These are phyloP conservation scores for Siderastrea radians DNA, from an alignment of 92 coral and sea anemone genomes.

Conservation along the genomic window DNA sequence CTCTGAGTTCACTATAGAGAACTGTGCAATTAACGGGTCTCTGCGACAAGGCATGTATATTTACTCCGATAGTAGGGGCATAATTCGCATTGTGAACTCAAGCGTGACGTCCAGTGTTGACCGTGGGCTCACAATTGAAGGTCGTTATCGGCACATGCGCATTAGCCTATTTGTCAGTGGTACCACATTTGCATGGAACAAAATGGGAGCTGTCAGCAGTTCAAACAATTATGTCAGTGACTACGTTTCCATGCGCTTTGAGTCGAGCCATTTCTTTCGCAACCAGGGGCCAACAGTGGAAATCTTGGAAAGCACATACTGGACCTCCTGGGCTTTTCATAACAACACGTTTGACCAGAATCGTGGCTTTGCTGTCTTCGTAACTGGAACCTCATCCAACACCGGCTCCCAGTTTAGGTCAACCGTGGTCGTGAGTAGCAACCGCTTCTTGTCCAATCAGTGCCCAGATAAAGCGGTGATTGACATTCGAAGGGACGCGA, in stretches of 20 bases:
- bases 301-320: neutral
- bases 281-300: conserved; percentile 59
- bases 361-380: conserved; percentile 33
- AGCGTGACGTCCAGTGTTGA: conserved; percentile 52
- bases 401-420: neutral
- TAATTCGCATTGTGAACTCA: conserved; percentile 54
- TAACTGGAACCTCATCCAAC: neutral
- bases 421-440: conserved; percentile 2
- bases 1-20: conserved; percentile 2
- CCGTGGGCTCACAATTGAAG: conserved; percentile 44
- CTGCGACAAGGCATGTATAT: conserved; percentile 32
- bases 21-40: conserved; percentile 53
- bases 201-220: conserved; percentile 31
- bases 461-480: conserved; percentile 61
- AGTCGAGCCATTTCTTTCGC: conserved; percentile 30
- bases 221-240: conserved; percentile 3
- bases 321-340: conserved; percentile 6
- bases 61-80: conserved; percentile 10
- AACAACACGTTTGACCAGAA: conserved; percentile 50
- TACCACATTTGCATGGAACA: conserved; percentile 61
- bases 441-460: conserved; percentile 44
- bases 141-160: neutral
- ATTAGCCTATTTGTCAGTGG: conserved; percentile 3
- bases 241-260: neutral
- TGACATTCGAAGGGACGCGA: neutral